phyloP scores from a whole-genome alignment of 2,113 vertebrate species.

The Halichoeres trimaculatus region DNA sequence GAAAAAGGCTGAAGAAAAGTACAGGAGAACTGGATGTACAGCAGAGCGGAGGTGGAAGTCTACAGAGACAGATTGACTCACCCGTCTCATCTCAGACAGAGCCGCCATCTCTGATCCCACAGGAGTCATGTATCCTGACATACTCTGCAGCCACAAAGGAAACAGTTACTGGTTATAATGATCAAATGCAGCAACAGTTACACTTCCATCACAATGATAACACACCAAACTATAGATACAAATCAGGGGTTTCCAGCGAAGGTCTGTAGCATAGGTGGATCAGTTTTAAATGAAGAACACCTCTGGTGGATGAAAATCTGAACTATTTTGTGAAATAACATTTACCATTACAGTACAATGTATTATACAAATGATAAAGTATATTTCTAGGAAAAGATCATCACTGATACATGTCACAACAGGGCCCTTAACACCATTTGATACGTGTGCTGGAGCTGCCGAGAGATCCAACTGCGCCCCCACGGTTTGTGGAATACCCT shows the following conservation, averaged over 20 bases:
- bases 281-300: too few relatives aligned
- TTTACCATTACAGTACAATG: too few relatives aligned
- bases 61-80: constrained; percentile 74
- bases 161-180: not conserved
- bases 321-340: too few relatives aligned
- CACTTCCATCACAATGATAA: not conserved
- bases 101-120: constrained; percentile 90
- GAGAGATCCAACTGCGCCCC: too few relatives aligned
- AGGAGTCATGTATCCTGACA: constrained; percentile 91
- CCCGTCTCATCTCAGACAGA: constrained; percentile 91
- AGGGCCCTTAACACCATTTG: too few relatives aligned
- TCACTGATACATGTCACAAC: too few relatives aligned
- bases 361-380: too few relatives aligned
- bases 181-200: not conserved
- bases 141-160: constrained; percentile 79
- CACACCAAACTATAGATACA: not conserved
- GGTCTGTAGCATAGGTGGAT: too few relatives aligned
- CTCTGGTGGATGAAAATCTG: too few relatives aligned
- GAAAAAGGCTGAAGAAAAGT: not conserved
- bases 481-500: too few relatives aligned
- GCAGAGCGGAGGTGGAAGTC: not conserved
- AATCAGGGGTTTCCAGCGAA: not conserved
- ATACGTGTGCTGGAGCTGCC: too few relatives aligned
- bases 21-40: not conserved
- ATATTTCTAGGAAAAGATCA: too few relatives aligned